Conservation (phyloP, 2,888 invertebrate genomes). For the Dasysyrphus albostriatus region DNA sequence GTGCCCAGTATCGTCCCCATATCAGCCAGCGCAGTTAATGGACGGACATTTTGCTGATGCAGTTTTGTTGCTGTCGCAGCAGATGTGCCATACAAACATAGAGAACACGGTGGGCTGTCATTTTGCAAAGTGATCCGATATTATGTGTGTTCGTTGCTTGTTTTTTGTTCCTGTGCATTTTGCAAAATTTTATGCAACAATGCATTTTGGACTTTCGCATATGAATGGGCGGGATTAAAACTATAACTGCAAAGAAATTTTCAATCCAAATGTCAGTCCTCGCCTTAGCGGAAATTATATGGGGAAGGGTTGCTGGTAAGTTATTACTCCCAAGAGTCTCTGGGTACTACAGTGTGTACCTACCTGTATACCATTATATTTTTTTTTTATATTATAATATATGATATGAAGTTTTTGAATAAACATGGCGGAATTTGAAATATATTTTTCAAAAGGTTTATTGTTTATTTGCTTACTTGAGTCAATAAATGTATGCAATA, state of each 20-base stretch:
- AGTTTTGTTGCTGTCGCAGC: constrained; percentile 72
- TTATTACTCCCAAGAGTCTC: constrained; percentile 38
- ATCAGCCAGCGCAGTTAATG: constrained; percentile 12
- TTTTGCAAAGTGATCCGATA: constrained; percentile 68
- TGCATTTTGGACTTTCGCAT: constrained; percentile 64
- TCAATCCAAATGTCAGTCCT: constrained; percentile 13
- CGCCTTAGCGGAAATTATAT: not conserved
- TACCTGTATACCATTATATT: not conserved
- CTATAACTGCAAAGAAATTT: constrained; percentile 14
- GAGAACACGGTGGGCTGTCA: constrained; percentile 63
- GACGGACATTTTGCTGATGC: constrained; percentile 60
- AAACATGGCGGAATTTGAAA: constrained; percentile 53
- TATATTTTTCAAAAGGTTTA: constrained; percentile 4
- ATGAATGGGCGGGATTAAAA: constrained; percentile 72
- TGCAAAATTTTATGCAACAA: constrained; percentile 71
- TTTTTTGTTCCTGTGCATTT: constrained; percentile 40
- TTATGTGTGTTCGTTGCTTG: constrained; percentile 31
- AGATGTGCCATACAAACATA: constrained; percentile 57
- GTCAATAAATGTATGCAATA: not conserved
- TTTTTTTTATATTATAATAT: not conserved
- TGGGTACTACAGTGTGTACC: not conserved
- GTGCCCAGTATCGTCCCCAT: not conserved
- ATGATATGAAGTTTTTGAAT: constrained; percentile 38
- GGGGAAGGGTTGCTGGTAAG: constrained; percentile 45
- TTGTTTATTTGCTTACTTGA: constrained; percentile 20